Percentiles rank a stretch among this genome's conserved stretches.
phyloP scores from a whole-genome alignment of 2,113 vertebrate genomes.

The Redunca redunca region DNA sequence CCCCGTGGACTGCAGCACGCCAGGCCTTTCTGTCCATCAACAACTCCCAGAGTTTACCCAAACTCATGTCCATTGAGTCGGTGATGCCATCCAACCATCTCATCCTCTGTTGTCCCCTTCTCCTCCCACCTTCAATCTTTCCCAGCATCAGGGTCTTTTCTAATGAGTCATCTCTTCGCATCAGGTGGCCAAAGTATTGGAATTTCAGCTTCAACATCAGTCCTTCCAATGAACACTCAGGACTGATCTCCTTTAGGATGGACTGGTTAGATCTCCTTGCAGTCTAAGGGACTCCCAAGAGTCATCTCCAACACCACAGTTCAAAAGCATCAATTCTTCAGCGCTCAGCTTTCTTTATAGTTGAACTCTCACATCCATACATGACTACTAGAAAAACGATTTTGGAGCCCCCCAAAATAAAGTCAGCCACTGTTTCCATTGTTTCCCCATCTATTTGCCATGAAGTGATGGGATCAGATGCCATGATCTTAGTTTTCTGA shows the following conservation, averaged over 20 bases:
- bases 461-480: background rate
- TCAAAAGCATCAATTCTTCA: background rate
- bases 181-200: background rate
- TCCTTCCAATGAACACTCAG: background rate
- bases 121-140: background rate
- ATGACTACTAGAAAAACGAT: background rate
- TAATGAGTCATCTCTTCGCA: background rate
- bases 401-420: background rate
- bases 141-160: background rate
- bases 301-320: background rate
- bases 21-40: background rate
- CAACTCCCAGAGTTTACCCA: background rate
- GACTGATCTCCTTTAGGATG: background rate
- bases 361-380: background rate
- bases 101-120: background rate
- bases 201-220: background rate
- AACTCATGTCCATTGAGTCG: background rate
- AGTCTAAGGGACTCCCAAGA: background rate
- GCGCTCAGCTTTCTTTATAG: background rate
- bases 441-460: background rate
- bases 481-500: background rate
- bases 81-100: background rate
- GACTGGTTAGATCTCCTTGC: background rate
- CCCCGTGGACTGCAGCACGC: background rate
- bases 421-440: background rate